A percentile compares a stretch with the other conserved stretches of the same genome.
Evolutionary conservation across 2,113 vertebrate species (phyloP).

Genomic region (Oostethus manadensis): DNA sequence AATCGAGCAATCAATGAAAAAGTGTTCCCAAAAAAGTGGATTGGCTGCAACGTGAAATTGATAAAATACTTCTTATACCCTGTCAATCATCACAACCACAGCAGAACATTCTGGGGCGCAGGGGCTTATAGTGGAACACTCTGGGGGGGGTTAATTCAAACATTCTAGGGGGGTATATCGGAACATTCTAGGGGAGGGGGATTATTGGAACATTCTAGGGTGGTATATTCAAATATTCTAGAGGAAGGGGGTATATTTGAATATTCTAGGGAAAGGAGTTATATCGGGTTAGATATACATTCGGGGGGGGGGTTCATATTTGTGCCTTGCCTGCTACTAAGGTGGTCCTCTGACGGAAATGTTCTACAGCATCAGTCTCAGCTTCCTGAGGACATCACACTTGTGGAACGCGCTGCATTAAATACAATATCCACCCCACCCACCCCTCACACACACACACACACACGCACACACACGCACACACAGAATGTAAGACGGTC

Average conservation of each 20-base stretch:
- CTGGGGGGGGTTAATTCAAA: no score
- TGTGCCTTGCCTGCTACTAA: conserved; percentile 65
- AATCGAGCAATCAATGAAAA: neutral
- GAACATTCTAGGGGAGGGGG: no score
- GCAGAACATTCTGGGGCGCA: no score
- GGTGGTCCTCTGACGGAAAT: conserved; percentile 54
- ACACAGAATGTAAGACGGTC: conserved; percentile 66
- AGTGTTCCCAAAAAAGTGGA: neutral
- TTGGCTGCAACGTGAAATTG: neutral
- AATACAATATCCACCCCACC: neutral
- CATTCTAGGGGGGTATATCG: no score
- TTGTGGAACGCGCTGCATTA: conserved; percentile 56
- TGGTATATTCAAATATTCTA: no score
- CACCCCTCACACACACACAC: neutral
- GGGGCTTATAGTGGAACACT: no score
- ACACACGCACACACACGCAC: conserved; percentile 12
- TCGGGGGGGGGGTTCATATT: conserved; percentile 32
- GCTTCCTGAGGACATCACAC: conserved; percentile 42
- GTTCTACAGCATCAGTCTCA: conserved; percentile 28
- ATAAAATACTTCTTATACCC: conserved; percentile 52
- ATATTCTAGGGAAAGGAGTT: no score
- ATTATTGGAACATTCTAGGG: no score
- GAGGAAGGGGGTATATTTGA: no score
- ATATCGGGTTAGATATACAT: no score
- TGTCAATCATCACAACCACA: conserved; percentile 47